Evolutionary conservation across 2,113 vertebrate genomes (phyloP).

Genomic region (Platysternon megacephalum): DNA sequence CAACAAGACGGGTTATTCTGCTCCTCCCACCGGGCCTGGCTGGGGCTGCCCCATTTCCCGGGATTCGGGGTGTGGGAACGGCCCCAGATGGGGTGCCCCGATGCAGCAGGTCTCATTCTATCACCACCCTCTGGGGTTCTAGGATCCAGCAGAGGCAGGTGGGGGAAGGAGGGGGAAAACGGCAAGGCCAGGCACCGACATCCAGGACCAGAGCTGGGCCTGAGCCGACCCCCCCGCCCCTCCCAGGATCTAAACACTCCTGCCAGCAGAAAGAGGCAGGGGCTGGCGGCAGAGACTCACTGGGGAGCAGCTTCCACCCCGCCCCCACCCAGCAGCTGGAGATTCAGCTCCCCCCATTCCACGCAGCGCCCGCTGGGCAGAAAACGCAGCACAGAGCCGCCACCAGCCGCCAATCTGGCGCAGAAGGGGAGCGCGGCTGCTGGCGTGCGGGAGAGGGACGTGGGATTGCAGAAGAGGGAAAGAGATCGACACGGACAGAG

Average conservation of each 20-base stretch:
- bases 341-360: background rate
- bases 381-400: background rate
- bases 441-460: background rate
- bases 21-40: background rate
- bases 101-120: fast-evolving
- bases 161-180: background rate
- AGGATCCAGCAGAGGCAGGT: background rate
- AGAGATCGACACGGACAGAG: background rate
- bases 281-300: background rate
- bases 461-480: background rate
- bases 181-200: background rate
- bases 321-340: background rate
- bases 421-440: background rate
- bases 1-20: background rate
- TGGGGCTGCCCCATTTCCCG: background rate
- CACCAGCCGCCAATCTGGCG: background rate
- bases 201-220: background rate
- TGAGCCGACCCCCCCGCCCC: fast-evolving
- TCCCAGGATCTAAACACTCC: background rate
- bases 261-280: background rate
- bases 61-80: background rate
- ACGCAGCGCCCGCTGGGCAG: background rate
- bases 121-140: background rate
- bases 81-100: fast-evolving
- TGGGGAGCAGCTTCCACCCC: background rate